Percentiles rank a stretch among this genome's conserved stretches.
Conservation (phyloP, 92 coral and sea anemone genomes). For the Parazoanthus swiftii region DNA sequence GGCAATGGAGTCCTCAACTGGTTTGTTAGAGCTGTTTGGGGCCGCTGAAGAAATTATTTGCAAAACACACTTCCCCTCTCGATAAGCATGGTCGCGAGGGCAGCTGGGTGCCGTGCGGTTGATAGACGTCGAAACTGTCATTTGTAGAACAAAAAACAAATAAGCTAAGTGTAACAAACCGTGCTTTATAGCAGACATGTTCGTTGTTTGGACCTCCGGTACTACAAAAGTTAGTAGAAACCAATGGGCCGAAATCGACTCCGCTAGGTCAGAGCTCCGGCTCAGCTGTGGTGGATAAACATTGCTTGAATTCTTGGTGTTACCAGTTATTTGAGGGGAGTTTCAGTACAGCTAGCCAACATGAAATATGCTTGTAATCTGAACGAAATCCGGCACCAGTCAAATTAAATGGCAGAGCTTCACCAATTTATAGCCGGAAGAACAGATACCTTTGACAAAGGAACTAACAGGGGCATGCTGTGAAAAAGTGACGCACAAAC, state of each 20-base stretch:
- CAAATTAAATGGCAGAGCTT: not conserved
- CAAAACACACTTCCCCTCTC: not conserved
- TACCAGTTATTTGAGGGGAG: not conserved
- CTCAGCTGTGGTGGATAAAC: not conserved
- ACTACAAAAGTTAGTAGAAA: not conserved
- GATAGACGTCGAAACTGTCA: not conserved
- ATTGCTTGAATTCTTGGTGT: slow-evolving; percentile 6
- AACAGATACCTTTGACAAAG: not conserved
- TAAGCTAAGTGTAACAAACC: not conserved
- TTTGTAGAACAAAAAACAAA: not conserved
- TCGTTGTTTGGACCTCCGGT: not conserved
- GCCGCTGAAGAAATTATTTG: not conserved
- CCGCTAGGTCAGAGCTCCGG: not conserved
- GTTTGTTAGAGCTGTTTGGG: not conserved
- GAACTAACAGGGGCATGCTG: too few relatives aligned
- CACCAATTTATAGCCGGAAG: not conserved
- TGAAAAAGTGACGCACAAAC: too few relatives aligned
- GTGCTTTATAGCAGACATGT: not conserved
- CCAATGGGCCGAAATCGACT: not conserved
- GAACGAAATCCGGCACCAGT: not conserved
- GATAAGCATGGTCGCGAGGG: not conserved
- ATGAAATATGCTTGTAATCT: not conserved
- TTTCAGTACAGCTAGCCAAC: not conserved
- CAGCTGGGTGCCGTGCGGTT: slow-evolving; percentile 13
- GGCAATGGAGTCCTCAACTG: slow-evolving; percentile 2